Conservation (phyloP, 2,113 vertebrate genomes). For the Castor canadensis region DNA sequence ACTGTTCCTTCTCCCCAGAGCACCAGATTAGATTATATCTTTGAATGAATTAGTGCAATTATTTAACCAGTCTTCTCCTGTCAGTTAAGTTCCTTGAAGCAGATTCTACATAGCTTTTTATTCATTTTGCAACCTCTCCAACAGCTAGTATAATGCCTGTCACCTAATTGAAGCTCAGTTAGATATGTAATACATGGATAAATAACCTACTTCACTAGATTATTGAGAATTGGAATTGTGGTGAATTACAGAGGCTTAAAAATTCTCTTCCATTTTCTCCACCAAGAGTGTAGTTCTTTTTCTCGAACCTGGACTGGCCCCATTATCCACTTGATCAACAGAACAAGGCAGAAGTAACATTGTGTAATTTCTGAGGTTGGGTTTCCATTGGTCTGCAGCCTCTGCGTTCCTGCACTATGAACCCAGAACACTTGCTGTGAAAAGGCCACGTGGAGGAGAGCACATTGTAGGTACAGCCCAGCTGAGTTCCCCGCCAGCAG, state of each 20-base stretch:
- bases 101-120: not conserved
- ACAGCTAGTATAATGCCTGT: not conserved
- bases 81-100: not conserved
- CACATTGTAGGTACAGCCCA: not conserved
- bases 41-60: not conserved
- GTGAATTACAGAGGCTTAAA: not conserved
- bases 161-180: not conserved
- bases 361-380: not conserved
- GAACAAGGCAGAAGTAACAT: not conserved
- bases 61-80: not conserved
- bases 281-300: not conserved
- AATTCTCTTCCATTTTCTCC: not conserved
- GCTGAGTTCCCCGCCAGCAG: not conserved
- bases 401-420: not conserved
- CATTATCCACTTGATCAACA: not conserved
- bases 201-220: not conserved
- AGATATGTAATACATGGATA: not conserved
- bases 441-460: not conserved
- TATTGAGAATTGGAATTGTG: not conserved
- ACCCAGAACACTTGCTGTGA: not conserved
- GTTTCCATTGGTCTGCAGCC: not conserved
- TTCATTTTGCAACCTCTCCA: not conserved
- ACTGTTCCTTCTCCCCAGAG: not conserved
- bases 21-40: not conserved
- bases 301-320: not conserved